Evolutionary conservation across 2,113 vertebrate genomes (phyloP), one percentile per base, ranked within the genome.

Genomic region (Anser brachyrhynchus): DNA sequence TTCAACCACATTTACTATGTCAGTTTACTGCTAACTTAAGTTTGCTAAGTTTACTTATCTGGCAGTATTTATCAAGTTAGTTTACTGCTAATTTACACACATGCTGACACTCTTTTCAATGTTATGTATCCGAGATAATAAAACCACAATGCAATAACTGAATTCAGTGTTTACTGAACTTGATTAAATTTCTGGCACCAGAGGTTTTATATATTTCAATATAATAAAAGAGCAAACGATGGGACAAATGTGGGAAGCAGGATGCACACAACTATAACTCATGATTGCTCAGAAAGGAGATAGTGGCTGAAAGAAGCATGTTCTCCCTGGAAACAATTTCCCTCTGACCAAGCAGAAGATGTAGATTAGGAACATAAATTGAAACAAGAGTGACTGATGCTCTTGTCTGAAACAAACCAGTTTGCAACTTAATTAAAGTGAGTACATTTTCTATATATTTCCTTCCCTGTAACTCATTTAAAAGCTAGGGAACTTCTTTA

Each of bases 361-460:
- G 46, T 49, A 89, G 77, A 93, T 87, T 59, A 87, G 83, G 96
- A 93, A 86, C 6, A 21, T 26, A 66, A 92, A 95, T 52, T 80
- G 73, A 96, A 91, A 85, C 26, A 96, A 90, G 59, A 29, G 0
- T 67, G 82, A 93, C 85, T 88, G 90, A 96, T 93, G 59, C 19
- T 22, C 59, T 93, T 95, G 79, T 67, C 52, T 88, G 72, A 94
- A 96, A 92, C 35, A 88, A 92, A 77, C 41, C 87, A 84, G 93
- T 82, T 31, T 83, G 75, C 64, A 92, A 28, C 55, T 83, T 77
- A 85, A 90, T 80, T 87, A 84, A 81, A 81, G 13, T 31, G 43
- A 71, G 75, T 19, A 57, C 9, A 29, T 75, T 79, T 46, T 25
- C 15, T 74, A 83, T 11, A 11, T 33, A 61, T 49, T 83, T 95